Evolutionary conservation across 2,888 invertebrate species (phyloP).

Genomic region (Harpagoxenus sublaevis): DNA sequence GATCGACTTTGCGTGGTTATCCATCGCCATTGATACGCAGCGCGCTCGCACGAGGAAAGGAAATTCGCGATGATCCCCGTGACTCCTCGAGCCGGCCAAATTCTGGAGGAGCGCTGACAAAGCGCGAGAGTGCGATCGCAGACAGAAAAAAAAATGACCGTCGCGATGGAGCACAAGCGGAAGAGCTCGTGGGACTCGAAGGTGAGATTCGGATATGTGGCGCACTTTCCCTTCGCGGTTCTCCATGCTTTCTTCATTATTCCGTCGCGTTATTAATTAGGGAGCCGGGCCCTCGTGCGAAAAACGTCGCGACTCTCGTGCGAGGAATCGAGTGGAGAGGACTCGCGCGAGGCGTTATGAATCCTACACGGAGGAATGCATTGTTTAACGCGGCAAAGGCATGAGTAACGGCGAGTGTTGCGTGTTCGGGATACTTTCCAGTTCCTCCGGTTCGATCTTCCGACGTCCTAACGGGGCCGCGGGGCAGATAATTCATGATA

Average conservation of each 20-base stretch:
- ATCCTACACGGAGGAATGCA: constrained; percentile 24
- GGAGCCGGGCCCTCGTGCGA: constrained; percentile 62
- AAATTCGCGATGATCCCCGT: constrained; percentile 57
- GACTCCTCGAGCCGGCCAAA: constrained; percentile 50
- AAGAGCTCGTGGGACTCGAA: constrained; percentile 88
- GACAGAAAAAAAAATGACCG: constrained; percentile 82
- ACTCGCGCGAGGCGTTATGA: constrained; percentile 46
- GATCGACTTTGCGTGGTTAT: background rate
- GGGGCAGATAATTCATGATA: background rate
- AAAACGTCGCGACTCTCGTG: constrained; percentile 45
- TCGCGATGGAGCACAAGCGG: constrained; percentile 87
- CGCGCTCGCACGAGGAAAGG: background rate
- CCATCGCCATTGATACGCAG: background rate
- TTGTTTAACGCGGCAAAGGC: background rate
- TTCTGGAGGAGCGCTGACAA: constrained; percentile 63
- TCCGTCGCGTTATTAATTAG: constrained; percentile 64
- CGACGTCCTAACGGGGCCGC: background rate
- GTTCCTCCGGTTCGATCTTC: background rate
- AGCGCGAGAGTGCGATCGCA: constrained; percentile 51
- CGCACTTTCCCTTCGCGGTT: constrained; percentile 69
- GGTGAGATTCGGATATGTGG: constrained; percentile 82
- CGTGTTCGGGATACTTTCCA: constrained; percentile 15
- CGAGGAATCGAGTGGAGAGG: background rate
- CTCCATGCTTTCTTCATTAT: constrained; percentile 57
- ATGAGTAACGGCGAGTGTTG: constrained; percentile 1